Conservation (phyloP, 1,140 invertebrate species). For the Andricus grossulariae region DNA sequence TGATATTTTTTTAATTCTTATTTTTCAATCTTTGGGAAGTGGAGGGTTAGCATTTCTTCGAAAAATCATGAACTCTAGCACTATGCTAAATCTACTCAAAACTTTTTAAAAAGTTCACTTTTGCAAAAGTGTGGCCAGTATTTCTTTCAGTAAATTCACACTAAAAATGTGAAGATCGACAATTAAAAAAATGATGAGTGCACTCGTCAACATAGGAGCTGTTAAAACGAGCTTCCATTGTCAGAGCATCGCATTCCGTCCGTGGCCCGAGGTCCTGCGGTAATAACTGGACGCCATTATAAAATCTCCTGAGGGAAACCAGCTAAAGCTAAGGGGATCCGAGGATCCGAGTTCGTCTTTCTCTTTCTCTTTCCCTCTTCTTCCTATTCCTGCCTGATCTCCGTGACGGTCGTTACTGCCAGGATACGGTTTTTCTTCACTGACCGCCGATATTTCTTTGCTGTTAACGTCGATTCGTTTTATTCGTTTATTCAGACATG, state of each 20-base stretch:
- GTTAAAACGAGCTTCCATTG: constrained; percentile 67
- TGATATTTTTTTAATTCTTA: too few relatives aligned
- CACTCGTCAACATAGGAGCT: constrained; percentile 57
- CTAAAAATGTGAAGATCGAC: constrained; percentile 48
- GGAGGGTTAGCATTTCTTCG: too few relatives aligned
- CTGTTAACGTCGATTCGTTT: constrained; percentile 54
- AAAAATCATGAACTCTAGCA: too few relatives aligned
- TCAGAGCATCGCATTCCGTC: constrained; percentile 72
- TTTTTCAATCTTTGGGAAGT: too few relatives aligned
- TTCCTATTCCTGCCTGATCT: constrained; percentile 50
- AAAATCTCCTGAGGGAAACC: constrained; percentile 75
- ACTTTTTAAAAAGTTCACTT: too few relatives aligned
- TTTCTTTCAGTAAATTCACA: too few relatives aligned
- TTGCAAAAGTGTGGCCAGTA: too few relatives aligned
- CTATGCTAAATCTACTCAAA: too few relatives aligned
- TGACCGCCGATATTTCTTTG: constrained; percentile 74
- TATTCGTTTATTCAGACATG: constrained; percentile 54
- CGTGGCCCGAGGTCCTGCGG: constrained; percentile 70
- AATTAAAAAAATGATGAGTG: constrained; percentile 53
- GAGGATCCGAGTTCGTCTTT: constrained; percentile 37
- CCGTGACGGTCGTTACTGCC: constrained; percentile 71
- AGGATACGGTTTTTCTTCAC: constrained; percentile 71
- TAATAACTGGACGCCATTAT: constrained; percentile 77
- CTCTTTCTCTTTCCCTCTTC: constrained; percentile 35
- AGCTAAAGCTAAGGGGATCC: constrained; percentile 65